Conservation (phyloP, 2,888 invertebrate species). For the Gerosis bhagava region DNA sequence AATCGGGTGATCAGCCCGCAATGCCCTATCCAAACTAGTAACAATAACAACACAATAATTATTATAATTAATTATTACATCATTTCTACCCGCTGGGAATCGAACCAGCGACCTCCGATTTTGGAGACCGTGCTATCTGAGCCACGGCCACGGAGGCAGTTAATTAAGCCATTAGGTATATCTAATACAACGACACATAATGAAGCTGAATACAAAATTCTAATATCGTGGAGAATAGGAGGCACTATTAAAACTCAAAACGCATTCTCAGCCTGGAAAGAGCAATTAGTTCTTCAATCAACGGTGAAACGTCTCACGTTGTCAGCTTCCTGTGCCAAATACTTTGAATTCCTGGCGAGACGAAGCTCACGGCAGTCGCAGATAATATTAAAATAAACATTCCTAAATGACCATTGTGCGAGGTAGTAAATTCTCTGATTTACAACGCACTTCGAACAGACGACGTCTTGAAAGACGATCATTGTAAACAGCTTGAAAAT, state of each 20-base stretch:
- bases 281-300: constrained; percentile 4
- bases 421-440: constrained; percentile 48
- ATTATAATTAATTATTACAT: too few relatives aligned
- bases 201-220: background rate
- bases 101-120: too few relatives aligned
- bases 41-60: too few relatives aligned
- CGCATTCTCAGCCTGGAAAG: background rate
- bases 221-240: too few relatives aligned
- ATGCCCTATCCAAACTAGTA: too few relatives aligned
- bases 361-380: constrained; percentile 31
- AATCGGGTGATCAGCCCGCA: too few relatives aligned
- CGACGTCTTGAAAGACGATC: constrained; percentile 37
- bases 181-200: too few relatives aligned
- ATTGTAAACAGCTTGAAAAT: constrained; percentile 38
- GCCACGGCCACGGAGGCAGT: too few relatives aligned
- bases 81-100: too few relatives aligned
- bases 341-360: constrained; percentile 35
- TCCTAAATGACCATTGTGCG: constrained; percentile 38
- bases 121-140: too few relatives aligned
- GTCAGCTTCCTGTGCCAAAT: constrained; percentile 36
- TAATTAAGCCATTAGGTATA: background rate
- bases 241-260: too few relatives aligned
- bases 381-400: constrained; percentile 44
- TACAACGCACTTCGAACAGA: constrained; percentile 38
- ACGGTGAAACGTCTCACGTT: background rate